phyloP scores from a whole-genome alignment of 2,888 invertebrate genomes.

The Hesperia comma region DNA sequence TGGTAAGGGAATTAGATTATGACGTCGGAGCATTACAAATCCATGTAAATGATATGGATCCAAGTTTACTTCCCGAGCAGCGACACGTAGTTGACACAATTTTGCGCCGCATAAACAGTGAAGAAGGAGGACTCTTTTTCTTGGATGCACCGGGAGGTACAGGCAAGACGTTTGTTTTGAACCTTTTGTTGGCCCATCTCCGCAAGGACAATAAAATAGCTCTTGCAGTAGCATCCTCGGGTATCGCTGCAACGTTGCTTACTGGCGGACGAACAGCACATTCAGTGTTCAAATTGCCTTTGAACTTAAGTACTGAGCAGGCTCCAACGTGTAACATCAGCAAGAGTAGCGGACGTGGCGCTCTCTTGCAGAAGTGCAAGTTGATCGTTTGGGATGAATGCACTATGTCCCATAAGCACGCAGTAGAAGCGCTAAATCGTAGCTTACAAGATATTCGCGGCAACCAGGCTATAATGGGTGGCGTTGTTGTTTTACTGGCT shows the following conservation, averaged over 20 bases:
- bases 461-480: conserved; percentile 40
- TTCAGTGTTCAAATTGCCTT: conserved; percentile 39
- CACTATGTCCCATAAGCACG: conserved; percentile 40
- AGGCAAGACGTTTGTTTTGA: conserved; percentile 45
- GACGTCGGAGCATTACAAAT: too few species aligned
- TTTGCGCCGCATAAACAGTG: too few species aligned
- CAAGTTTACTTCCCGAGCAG: too few species aligned
- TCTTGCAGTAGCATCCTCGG: conserved; percentile 35
- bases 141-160: conserved; percentile 43
- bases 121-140: too few species aligned
- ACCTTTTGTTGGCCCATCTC: conserved; percentile 40
- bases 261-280: conserved; percentile 16
- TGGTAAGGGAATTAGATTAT: too few species aligned
- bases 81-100: too few species aligned
- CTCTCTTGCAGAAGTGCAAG: conserved; percentile 39
- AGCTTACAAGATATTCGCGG: conserved; percentile 36
- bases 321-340: conserved; percentile 30
- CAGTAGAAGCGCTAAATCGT: conserved; percentile 38
- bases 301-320: conserved; percentile 40
- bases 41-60: too few species aligned
- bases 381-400: conserved; percentile 41
- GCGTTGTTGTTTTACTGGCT: conserved; percentile 39
- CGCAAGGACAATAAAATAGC: conserved; percentile 37
- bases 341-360: conserved; percentile 42
- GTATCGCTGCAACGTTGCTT: conserved; percentile 37